Base-by-base conservation (phyloP, 2,113 vertebrate species). In the Tor tambroides region DNA sequence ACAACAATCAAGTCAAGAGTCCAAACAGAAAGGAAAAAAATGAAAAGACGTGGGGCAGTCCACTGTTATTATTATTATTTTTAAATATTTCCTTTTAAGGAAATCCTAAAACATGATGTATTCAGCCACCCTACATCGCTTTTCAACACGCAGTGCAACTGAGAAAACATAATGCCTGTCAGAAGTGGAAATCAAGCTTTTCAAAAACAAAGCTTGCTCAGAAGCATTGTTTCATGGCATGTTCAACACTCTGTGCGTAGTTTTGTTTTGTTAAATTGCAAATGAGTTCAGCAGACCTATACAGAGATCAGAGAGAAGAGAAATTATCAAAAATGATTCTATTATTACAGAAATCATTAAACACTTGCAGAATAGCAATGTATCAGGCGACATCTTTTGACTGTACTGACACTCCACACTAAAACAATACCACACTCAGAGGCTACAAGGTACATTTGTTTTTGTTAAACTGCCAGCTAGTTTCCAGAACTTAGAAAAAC, bases 1-100 rank as follows among this genome's bases (percentile, higher is more conserved):
- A 81, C 79, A 76, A 56, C 89, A 90, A 92, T 93, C 89, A 91
- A 85, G 76, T 83, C 63, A 89, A 63, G 88, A 35, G 78, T 85
- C 81, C 69, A 79, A 88, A 72, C 8, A 76, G 43, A 80, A 46
- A 28, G 46, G 63, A 63, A 38, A 89, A 76, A 54, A 41, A 85
- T 51, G 2, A 69, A 84, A 84, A 79, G 26, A 71, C 28, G 28
- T 6, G 5, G 35, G 69, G 28, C 26, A 19, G 77, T 46, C 76
- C 82, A 80, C 11, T 32, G 15, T 88, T 61, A 65, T 32, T 54
- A 23, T 17, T 17, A 4, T 17, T 14, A 14, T 14, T 14, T 35
- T 35, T 35, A 35, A 46, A 59, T 79, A 14, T 56, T 80, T 72
- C 56, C 38, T 74, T 69, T 41, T 35, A 38, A 59, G n/a, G 51